phyloP scores from a whole-genome alignment of 2,888 invertebrate genomes.

The Ophioninae sp. region DNA sequence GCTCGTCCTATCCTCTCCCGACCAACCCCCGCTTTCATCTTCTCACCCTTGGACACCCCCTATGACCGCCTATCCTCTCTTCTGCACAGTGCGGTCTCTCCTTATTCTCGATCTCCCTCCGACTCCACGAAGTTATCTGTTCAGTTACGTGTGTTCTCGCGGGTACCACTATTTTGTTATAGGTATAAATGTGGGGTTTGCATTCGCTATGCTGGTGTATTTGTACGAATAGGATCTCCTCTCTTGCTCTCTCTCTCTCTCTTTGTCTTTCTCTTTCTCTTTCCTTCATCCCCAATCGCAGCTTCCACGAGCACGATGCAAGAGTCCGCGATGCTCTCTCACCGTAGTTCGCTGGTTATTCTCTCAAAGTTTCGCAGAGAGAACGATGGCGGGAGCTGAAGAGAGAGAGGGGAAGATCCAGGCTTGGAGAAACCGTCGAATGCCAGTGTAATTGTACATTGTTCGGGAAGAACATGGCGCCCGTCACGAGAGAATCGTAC shows the following conservation, averaged over 20 bases:
- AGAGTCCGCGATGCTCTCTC: slow-evolving; percentile 46
- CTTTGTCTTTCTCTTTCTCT: slow-evolving; percentile 25
- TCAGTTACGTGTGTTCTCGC: slow-evolving; percentile 30
- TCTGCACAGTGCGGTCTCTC: slow-evolving; percentile 35
- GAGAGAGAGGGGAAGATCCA: slow-evolving; percentile 57
- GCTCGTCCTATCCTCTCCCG: slow-evolving; percentile 43
- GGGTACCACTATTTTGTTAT: slow-evolving; percentile 45
- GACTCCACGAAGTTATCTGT: slow-evolving; percentile 44
- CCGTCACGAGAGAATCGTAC: slow-evolving; percentile 51
- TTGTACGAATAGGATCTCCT: slow-evolving; percentile 23
- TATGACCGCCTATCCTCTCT: slow-evolving; percentile 10
- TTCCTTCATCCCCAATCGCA: slow-evolving; percentile 60
- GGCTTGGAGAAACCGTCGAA: slow-evolving; percentile 71
- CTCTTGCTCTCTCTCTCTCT: neutral
- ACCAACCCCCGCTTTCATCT: slow-evolving; percentile 23
- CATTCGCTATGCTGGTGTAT: slow-evolving; percentile 14
- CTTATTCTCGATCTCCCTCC: slow-evolving; percentile 60
- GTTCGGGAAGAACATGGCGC: slow-evolving; percentile 73
- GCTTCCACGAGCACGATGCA: slow-evolving; percentile 40
- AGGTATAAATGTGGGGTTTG: slow-evolving; percentile 26
- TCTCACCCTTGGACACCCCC: neutral
- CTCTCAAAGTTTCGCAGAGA: slow-evolving; percentile 72
- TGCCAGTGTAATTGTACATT: slow-evolving; percentile 74
- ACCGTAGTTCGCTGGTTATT: slow-evolving; percentile 49
- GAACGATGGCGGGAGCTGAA: slow-evolving; percentile 24